These are phyloP conservation scores for Cerceris ruficornis DNA, from an alignment of 2,888 invertebrate genomes.

Conservation along the genomic window DNA sequence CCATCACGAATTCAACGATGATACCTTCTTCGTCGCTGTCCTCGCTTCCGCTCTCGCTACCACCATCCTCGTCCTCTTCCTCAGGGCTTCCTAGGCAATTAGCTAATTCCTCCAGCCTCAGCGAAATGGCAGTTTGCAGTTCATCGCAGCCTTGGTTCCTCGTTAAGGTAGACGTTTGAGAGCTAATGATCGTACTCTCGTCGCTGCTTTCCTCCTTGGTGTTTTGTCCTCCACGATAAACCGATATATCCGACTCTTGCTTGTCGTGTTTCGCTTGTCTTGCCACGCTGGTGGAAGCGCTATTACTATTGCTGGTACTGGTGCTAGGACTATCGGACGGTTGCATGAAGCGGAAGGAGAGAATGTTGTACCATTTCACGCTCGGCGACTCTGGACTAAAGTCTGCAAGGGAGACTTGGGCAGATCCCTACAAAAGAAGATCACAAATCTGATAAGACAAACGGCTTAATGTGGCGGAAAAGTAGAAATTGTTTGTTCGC, in stretches of 20 bases:
- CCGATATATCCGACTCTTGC: conserved; percentile 83
- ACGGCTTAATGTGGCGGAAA: background rate
- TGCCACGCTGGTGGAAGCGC: conserved; percentile 47
- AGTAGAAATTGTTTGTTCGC: background rate
- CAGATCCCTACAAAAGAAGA: conserved; percentile 89
- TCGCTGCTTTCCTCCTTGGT: conserved; percentile 95
- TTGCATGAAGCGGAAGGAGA: conserved; percentile 91
- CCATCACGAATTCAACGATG: conserved; percentile 80
- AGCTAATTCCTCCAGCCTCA: conserved; percentile 83
- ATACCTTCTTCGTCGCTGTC: conserved; percentile 79
- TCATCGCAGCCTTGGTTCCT: conserved; percentile 87
- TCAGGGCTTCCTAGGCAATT: conserved; percentile 81
- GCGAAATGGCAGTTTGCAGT: conserved; percentile 82
- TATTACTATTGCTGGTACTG: conserved; percentile 67
- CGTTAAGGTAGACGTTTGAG: conserved; percentile 97
- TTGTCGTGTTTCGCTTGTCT: conserved; percentile 79
- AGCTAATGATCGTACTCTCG: conserved; percentile 97
- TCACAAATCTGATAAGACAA: background rate
- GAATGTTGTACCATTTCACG: conserved; percentile 97
- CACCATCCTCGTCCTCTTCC: conserved; percentile 81
- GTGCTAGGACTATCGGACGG: conserved; percentile 80
- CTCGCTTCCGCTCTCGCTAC: conserved; percentile 76
- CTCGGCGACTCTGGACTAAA: conserved; percentile 92
- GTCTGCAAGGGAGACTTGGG: conserved; percentile 97
- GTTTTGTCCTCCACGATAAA: conserved; percentile 80